A percentile compares a stretch with the other conserved stretches of the same genome.
phyloP scores from a whole-genome alignment of 2,888 invertebrate species.

The Drosophila neutralis region DNA sequence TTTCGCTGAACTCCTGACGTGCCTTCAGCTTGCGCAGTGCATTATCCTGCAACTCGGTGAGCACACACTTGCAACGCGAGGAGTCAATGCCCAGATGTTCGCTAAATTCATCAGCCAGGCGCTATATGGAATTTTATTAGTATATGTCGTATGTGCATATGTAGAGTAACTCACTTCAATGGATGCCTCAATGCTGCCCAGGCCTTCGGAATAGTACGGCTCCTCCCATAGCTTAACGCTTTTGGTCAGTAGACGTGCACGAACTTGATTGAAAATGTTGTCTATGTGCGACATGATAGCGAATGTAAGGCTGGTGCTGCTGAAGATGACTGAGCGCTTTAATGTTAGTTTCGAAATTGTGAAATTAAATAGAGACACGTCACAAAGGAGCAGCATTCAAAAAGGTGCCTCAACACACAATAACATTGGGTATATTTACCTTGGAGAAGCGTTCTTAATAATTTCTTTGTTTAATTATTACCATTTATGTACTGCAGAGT shows the following conservation, averaged over 20 bases:
- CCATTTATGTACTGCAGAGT: neutral
- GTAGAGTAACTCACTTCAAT: conserved; percentile 75
- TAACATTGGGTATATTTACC: neutral
- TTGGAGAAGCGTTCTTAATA: neutral
- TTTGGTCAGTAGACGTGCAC: conserved; percentile 88
- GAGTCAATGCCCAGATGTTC: conserved; percentile 86
- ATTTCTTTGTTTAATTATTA: neutral
- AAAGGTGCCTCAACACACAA: neutral
- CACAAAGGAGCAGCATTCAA: conserved; percentile 14
- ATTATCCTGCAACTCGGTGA: conserved; percentile 71
- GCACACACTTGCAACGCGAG: conserved; percentile 54
- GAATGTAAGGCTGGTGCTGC: neutral
- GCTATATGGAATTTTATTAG: conserved; percentile 84
- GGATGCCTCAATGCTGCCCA: conserved; percentile 85
- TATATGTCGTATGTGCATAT: neutral
- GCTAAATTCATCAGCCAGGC: conserved; percentile 85
- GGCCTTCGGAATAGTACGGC: conserved; percentile 87
- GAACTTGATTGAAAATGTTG: conserved; percentile 88
- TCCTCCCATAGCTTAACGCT: conserved; percentile 91
- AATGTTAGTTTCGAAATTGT: neutral
- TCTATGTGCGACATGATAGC: conserved; percentile 85
- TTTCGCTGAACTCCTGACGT: conserved; percentile 88
- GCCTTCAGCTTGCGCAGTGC: conserved; percentile 90
- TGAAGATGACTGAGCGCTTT: conserved; percentile 27
- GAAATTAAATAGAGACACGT: conserved; percentile 11